Percentiles rank a stretch among this genome's conserved stretches.
These are phyloP conservation scores for Harpalus rubripes DNA, from an alignment of 2,888 invertebrate species.

Conservation along the genomic window DNA sequence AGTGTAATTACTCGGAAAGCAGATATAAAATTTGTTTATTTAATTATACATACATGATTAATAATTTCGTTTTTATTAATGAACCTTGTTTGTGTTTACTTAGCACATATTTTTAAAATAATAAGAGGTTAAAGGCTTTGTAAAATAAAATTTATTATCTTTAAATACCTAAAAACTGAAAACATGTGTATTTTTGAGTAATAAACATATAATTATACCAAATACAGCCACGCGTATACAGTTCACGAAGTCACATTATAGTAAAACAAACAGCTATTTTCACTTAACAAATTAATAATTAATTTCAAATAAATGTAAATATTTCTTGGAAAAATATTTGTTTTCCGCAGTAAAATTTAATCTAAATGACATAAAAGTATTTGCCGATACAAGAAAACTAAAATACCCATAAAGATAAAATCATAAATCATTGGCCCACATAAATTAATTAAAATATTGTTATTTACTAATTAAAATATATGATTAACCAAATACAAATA, in stretches of 20 bases:
- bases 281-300: slow-evolving; percentile 12
- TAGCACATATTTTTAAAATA: slow-evolving; percentile 13
- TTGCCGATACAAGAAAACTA: slow-evolving; percentile 10
- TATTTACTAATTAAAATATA: slow-evolving; percentile 41
- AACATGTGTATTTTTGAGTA: slow-evolving; percentile 5
- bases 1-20: neutral
- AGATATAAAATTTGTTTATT: slow-evolving; percentile 18
- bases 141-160: slow-evolving; percentile 33
- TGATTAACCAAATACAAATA: neutral
- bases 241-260: slow-evolving; percentile 26
- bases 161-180: slow-evolving; percentile 36
- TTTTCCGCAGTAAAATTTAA: slow-evolving; percentile 11
- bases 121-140: slow-evolving; percentile 41
- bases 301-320: slow-evolving; percentile 1
- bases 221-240: slow-evolving; percentile 20
- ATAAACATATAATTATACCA: slow-evolving; percentile 19
- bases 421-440: slow-evolving; percentile 50
- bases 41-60: slow-evolving; percentile 41
- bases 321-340: slow-evolving; percentile 21
- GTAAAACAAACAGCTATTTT: slow-evolving; percentile 5
- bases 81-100: slow-evolving; percentile 42
- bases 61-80: slow-evolving; percentile 44
- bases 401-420: slow-evolving; percentile 35
- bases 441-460: slow-evolving; percentile 39
- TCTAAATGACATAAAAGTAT: neutral